Conservation (phyloP, 2,797 vertebrate genomes). For the Hylomyscus alleni region DNA sequence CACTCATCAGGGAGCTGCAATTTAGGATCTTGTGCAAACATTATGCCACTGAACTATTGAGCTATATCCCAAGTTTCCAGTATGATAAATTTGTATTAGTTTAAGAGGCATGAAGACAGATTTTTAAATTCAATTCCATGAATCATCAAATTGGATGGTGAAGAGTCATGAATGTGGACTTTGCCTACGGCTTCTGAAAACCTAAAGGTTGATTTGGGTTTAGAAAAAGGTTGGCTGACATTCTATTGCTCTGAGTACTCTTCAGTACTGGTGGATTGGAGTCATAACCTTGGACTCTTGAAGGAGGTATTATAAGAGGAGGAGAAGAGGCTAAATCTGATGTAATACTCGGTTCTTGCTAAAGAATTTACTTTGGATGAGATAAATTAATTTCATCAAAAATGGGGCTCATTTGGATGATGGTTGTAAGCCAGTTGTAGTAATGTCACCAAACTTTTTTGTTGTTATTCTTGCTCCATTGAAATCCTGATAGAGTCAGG, state of each 20-base stretch:
- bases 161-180: not conserved
- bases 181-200: not conserved
- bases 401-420: not conserved
- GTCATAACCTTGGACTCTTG: not conserved
- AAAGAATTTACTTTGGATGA: not conserved
- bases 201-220: not conserved
- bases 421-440: not conserved
- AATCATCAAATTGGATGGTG: not conserved
- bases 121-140: not conserved
- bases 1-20: not conserved
- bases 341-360: not conserved
- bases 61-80: not conserved
- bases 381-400: not conserved
- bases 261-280: not conserved
- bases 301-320: not conserved
- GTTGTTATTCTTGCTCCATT: not conserved
- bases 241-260: not conserved
- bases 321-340: not conserved
- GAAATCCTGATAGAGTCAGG: not conserved
- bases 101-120: not conserved
- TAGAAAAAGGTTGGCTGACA: not conserved
- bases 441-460: not conserved
- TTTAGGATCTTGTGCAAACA: not conserved
- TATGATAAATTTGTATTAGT: slow-evolving; percentile 22
- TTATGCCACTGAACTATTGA: not conserved